phyloP scores from a whole-genome alignment of 2,888 invertebrate species.

The Tinea semifulvella region DNA sequence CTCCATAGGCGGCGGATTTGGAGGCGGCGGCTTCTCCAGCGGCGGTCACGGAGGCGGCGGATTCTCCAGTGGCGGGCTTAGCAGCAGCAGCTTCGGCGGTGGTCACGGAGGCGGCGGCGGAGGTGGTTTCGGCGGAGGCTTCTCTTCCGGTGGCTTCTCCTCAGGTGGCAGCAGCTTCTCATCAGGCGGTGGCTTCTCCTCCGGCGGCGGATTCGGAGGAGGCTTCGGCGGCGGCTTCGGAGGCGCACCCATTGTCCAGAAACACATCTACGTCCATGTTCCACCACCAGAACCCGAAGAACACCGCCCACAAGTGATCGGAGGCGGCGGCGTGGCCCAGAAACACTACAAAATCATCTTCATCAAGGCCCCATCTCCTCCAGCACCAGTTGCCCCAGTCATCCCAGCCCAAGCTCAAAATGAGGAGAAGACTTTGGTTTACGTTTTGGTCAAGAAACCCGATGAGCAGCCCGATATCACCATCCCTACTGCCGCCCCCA shows the following conservation, averaged over 20 bases:
- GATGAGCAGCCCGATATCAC: conserved; percentile 84
- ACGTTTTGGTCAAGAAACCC: conserved; percentile 84
- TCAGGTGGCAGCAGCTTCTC: conserved; percentile 30
- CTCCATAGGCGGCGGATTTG: conserved; percentile 18
- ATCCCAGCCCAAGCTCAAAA: conserved; percentile 78
- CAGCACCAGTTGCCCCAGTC: conserved; percentile 77
- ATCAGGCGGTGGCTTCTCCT: conserved; percentile 20
- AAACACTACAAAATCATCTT: conserved; percentile 89
- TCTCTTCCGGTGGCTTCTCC: conserved; percentile 29
- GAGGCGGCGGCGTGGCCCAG: conserved; percentile 71
- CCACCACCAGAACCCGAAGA: conserved; percentile 83
- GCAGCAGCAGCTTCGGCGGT: conserved; percentile 23
- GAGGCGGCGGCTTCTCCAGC: conserved; percentile 23
- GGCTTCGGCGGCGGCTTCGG: conserved; percentile 50
- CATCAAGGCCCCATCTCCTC: conserved; percentile 84
- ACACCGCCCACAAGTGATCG: conserved; percentile 72
- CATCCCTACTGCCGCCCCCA: conserved; percentile 76
- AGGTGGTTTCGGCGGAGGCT: conserved; percentile 32
- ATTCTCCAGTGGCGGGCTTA: conserved; percentile 27
- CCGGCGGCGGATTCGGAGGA: conserved; percentile 33
- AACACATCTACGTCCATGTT: conserved; percentile 85
- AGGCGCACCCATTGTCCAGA: conserved; percentile 72
- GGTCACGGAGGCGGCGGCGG: conserved; percentile 26
- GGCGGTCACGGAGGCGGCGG: conserved; percentile 36
- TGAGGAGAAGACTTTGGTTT: conserved; percentile 83